These are phyloP conservation scores for Zele albiditarsus DNA, from an alignment of 2,888 invertebrate species.

Conservation along the genomic window DNA sequence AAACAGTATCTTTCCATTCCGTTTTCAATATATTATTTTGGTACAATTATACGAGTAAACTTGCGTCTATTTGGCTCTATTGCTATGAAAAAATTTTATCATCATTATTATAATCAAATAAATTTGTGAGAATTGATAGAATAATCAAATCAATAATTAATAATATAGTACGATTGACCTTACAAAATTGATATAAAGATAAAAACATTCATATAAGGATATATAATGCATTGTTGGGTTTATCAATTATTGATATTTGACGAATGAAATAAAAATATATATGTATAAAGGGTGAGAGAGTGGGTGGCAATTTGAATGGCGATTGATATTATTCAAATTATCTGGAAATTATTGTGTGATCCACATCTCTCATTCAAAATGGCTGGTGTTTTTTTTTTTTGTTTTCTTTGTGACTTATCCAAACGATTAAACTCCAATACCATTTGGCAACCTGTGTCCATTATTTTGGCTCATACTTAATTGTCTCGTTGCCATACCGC, in stretches of 20 bases:
- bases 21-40: not conserved
- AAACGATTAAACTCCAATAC: constrained; percentile 59
- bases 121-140: not conserved
- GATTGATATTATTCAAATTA: not conserved
- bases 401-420: constrained; percentile 52
- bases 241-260: not conserved
- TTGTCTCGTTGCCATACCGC: constrained; percentile 69
- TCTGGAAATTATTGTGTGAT: not conserved
- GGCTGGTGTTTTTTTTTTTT: not conserved
- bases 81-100: not conserved
- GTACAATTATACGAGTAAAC: constrained; percentile 39
- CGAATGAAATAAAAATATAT: constrained; percentile 11
- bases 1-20: not conserved
- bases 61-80: constrained; percentile 26
- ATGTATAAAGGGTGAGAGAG: constrained; percentile 19
- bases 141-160: not conserved
- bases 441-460: constrained; percentile 65
- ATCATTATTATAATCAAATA: not conserved
- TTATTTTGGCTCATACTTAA: constrained; percentile 64
- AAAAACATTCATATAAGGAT: constrained; percentile 7
- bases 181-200: constrained; percentile 32
- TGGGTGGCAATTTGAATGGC: constrained; percentile 11
- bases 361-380: not conserved
- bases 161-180: not conserved
- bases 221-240: not conserved